Evolutionary conservation across 30 jellyfish, hydroid and myxozoan genomes (phyloP).

Genomic region (Hydractinia echinata): DNA sequence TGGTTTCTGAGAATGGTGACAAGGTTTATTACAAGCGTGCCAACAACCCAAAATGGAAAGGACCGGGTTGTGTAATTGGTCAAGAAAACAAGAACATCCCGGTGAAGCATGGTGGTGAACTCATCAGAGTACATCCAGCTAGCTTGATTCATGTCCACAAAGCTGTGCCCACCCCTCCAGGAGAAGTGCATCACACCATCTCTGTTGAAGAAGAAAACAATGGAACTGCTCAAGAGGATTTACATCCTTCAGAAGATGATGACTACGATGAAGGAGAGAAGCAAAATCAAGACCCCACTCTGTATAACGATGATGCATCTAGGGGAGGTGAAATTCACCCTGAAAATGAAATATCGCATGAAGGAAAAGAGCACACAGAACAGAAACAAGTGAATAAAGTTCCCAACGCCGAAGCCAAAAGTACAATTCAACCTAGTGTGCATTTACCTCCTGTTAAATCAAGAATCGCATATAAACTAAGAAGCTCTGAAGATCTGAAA

Average conservation of each 20-base stretch:
- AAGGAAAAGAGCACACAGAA: neutral
- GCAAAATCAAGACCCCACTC: no score
- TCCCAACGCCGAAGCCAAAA: no score
- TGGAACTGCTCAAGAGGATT: no score
- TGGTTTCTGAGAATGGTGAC: constrained; percentile 36
- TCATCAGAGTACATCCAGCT: constrained; percentile 34
- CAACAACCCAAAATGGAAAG: constrained; percentile 46
- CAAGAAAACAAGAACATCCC: constrained; percentile 34
- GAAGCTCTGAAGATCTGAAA: no score
- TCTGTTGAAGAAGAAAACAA: neutral
- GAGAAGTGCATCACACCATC: neutral
- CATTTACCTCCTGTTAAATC: no score
- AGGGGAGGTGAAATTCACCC: neutral
- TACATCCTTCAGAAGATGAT: no score
- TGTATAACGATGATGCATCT: no score
- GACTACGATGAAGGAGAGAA: no score
- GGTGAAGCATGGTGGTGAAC: constrained; percentile 28
- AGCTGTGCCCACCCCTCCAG: constrained; percentile 7
- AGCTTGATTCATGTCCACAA: neutral
- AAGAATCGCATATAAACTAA: no score
- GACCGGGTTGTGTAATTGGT: constrained; percentile 57
- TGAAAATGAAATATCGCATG: neutral
- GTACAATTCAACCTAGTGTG: no score
- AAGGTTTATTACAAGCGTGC: constrained; percentile 53
- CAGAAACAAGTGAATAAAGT: no score